Conservation (phyloP, 2,797 vertebrate species). For the Myioborus melanocephalus region DNA sequence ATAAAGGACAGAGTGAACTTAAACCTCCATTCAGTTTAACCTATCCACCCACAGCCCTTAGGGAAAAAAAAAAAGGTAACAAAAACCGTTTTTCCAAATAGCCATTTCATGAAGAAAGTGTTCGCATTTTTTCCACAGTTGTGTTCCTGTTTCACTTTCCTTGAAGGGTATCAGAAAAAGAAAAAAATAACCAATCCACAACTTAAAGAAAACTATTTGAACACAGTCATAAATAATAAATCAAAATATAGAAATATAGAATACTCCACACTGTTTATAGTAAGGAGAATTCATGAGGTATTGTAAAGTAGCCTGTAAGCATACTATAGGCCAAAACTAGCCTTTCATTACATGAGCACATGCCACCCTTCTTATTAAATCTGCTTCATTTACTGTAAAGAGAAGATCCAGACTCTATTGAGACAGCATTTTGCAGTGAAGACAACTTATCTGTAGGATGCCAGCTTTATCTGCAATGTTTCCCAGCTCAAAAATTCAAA, state of each 20-base stretch:
- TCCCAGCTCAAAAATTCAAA: slow-evolving; percentile 7
- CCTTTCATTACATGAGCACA: background rate
- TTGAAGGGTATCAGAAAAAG: background rate
- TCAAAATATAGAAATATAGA: background rate
- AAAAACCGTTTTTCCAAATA: background rate
- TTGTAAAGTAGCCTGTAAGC: background rate
- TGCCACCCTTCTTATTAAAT: background rate
- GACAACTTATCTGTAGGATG: background rate
- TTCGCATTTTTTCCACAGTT: background rate
- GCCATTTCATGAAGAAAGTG: background rate
- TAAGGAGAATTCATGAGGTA: background rate
- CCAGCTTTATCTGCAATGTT: background rate
- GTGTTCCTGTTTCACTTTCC: background rate
- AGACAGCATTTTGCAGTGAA: background rate
- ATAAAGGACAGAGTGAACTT: background rate
- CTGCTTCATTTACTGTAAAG: background rate
- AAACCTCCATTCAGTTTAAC: background rate
- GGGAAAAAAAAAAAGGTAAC: background rate
- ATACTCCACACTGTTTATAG: background rate
- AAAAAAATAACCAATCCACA: background rate
- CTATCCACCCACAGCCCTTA: background rate
- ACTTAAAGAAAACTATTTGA: background rate
- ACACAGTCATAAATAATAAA: background rate
- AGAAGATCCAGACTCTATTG: background rate
- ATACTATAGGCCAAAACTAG: background rate